Conservation (phyloP, 2,888 invertebrate species). For the Andrena hattorfiana region DNA sequence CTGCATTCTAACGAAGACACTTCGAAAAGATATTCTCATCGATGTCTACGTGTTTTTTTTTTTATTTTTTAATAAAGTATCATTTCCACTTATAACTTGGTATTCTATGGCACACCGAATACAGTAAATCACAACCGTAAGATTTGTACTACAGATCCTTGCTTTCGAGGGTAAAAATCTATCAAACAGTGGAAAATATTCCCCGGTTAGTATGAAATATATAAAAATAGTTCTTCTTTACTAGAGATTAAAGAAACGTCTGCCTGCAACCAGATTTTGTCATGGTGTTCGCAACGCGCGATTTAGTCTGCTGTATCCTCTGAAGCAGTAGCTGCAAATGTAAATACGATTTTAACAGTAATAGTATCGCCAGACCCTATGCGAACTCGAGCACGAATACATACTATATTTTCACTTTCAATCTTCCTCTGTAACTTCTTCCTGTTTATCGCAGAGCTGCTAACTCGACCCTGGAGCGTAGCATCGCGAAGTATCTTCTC, state of each 20-base stretch:
- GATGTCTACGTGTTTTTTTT: slow-evolving; percentile 9
- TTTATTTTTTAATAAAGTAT: slow-evolving; percentile 10
- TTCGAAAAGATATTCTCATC: slow-evolving; percentile 9
- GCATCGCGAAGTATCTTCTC: slow-evolving; percentile 50
- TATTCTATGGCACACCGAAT: slow-evolving; percentile 16
- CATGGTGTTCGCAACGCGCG: slow-evolving; percentile 71
- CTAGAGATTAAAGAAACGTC: slow-evolving; percentile 70
- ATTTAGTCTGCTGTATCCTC: slow-evolving; percentile 78
- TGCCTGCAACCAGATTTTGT: slow-evolving; percentile 72
- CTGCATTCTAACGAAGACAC: neutral
- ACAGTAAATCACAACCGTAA: slow-evolving; percentile 9
- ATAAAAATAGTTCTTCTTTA: slow-evolving; percentile 51
- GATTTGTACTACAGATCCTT: slow-evolving; percentile 10
- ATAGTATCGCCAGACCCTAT: neutral
- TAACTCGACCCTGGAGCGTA: slow-evolving; percentile 62
- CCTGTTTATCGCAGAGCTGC: slow-evolving; percentile 86
- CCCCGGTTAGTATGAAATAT: slow-evolving; percentile 7
- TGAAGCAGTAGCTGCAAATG: slow-evolving; percentile 77
- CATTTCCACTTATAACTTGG: neutral
- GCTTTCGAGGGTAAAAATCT: slow-evolving; percentile 1
- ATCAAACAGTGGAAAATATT: slow-evolving; percentile 7
- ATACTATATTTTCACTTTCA: slow-evolving; percentile 86
- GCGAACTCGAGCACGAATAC: slow-evolving; percentile 36
- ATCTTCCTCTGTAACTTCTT: slow-evolving; percentile 85
- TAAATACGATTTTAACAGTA: slow-evolving; percentile 17